These are phyloP conservation scores for Caenorhabditis sp. DNA, from an alignment of 2,888 invertebrate species.

Conservation along the genomic window DNA sequence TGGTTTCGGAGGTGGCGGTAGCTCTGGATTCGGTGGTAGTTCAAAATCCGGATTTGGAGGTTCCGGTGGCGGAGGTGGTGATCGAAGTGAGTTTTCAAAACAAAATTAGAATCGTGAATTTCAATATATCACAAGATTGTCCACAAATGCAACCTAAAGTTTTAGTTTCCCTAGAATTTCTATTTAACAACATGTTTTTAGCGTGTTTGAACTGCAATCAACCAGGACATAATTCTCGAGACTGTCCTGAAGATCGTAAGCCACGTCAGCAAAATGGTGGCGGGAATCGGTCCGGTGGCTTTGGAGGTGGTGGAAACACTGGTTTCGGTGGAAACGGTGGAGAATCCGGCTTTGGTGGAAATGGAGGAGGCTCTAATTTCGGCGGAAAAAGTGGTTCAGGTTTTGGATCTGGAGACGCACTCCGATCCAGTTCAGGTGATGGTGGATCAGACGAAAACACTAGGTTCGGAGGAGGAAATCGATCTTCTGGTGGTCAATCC, in stretches of 20 bases:
- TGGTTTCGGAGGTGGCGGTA: constrained; percentile 10
- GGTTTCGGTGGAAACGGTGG: not conserved
- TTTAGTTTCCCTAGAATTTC: too few species aligned
- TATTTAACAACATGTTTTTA: too few species aligned
- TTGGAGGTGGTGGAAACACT: constrained; percentile 3
- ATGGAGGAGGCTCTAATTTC: not conserved
- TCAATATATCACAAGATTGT: constrained; percentile 9
- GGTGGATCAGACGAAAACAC: not conserved
- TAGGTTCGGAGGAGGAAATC: not conserved
- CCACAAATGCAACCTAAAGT: constrained; percentile 25
- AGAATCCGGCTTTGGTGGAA: constrained; percentile 8
- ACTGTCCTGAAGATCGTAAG: constrained; percentile 29
- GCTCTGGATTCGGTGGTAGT: not conserved
- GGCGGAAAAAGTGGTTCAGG: not conserved
- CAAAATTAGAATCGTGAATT: not conserved
- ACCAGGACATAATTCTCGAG: constrained; percentile 37
- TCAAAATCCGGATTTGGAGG: not conserved
- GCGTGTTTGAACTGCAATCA: constrained; percentile 42
- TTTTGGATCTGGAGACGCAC: too few species aligned
- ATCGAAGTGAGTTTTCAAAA: not conserved
- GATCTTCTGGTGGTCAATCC: not conserved
- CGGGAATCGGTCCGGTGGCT: constrained; percentile 1
- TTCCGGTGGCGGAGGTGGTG: too few species aligned
- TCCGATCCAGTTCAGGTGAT: too few species aligned
- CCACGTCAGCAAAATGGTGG: constrained; percentile 19